A percentile compares a stretch with the other conserved stretches of the same genome.
Conservation (phyloP, 2,888 invertebrate genomes). For the Cryptocephalus moraei region DNA sequence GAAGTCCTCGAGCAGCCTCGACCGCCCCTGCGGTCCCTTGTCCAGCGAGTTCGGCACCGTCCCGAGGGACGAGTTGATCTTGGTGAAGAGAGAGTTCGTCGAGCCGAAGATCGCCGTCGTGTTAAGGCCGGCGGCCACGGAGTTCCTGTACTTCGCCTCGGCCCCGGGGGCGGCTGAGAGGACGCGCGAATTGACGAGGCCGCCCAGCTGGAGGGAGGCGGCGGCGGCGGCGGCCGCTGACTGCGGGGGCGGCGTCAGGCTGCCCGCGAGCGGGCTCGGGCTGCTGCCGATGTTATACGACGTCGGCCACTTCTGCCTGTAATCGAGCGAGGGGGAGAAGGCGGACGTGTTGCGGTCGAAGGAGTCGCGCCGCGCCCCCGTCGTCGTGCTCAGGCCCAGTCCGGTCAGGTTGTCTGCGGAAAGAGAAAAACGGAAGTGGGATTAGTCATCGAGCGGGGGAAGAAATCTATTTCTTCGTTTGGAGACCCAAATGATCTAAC, state of each 20-base stretch:
- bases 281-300: slow-evolving; percentile 44
- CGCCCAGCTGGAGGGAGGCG: slow-evolving; percentile 47
- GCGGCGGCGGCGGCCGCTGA: slow-evolving; percentile 53
- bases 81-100: slow-evolving; percentile 67
- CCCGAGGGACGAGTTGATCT: slow-evolving; percentile 39
- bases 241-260: slow-evolving; percentile 64
- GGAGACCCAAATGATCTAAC: too few relatives aligned
- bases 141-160: slow-evolving; percentile 73
- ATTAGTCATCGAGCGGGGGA: too few relatives aligned
- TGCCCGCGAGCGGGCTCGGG: slow-evolving; percentile 41
- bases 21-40: slow-evolving; percentile 59
- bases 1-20: slow-evolving; percentile 92
- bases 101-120: slow-evolving; percentile 70
- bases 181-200: slow-evolving; percentile 55
- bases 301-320: slow-evolving; percentile 51
- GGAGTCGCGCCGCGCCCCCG: slow-evolving; percentile 60
- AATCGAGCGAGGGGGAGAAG: slow-evolving; percentile 65
- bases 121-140: slow-evolving; percentile 52
- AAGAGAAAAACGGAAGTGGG: too few relatives aligned
- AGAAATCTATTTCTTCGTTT: too few relatives aligned
- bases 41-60: slow-evolving; percentile 32
- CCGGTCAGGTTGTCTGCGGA: slow-evolving; percentile 40
- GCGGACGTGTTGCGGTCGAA: slow-evolving; percentile 69
- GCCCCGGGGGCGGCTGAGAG: slow-evolving; percentile 81
- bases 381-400: slow-evolving; percentile 53